phyloP scores from a whole-genome alignment of 2,888 invertebrate genomes.

The Nephrocerus scutellatus region DNA sequence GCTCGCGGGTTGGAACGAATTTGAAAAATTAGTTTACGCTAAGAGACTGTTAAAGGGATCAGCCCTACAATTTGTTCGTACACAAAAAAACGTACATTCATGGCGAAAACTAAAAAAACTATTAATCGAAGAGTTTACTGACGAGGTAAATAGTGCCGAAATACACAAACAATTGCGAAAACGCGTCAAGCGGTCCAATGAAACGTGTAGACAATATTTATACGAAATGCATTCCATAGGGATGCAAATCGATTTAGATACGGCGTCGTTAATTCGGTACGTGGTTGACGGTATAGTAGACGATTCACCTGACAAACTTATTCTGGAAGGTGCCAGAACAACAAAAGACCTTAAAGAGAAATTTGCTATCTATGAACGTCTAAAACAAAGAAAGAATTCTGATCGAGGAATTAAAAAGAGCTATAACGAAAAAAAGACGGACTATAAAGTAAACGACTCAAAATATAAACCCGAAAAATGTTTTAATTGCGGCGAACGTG shows the following conservation, averaged over 20 bases:
- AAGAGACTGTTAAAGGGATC: no score
- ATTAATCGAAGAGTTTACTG: no score
- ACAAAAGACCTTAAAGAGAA: slow-evolving; percentile 7
- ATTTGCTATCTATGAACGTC: slow-evolving; percentile 3
- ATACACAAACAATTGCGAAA: not conserved
- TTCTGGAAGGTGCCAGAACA: slow-evolving; percentile 4
- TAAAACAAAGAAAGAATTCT: not conserved
- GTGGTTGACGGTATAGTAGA: slow-evolving; percentile 7
- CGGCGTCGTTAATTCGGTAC: slow-evolving; percentile 4
- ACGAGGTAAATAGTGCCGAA: not conserved
- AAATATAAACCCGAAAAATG: slow-evolving; percentile 10
- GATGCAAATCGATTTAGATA: slow-evolving; percentile 2
- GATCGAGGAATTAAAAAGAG: not conserved
- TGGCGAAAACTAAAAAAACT: no score
- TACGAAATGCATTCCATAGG: slow-evolving; percentile 5
- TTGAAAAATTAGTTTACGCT: no score
- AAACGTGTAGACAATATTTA: slow-evolving; percentile 3
- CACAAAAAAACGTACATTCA: no score
- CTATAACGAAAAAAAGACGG: not conserved
- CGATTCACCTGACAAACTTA: slow-evolving; percentile 1
- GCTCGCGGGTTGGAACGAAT: no score
- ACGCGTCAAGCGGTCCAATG: slow-evolving; percentile 1
- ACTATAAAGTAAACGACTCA: not conserved
- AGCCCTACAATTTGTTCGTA: no score
- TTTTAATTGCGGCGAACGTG: slow-evolving; percentile 18